phyloP scores from a whole-genome alignment of 1,140 invertebrate species.

The Calephelis virginiensis region DNA sequence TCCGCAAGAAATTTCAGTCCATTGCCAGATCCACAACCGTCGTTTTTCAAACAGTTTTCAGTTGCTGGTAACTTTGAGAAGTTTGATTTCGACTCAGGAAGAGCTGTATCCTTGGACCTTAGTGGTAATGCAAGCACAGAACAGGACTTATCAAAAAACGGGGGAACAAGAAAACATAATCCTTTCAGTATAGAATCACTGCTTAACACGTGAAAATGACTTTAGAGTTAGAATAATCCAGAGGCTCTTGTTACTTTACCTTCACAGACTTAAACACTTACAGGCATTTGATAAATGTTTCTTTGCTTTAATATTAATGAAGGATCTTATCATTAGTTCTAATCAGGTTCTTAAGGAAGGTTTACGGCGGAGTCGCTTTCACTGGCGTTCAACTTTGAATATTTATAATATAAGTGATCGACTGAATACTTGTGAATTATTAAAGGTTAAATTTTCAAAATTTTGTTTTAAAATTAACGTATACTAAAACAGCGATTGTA shows the following conservation, averaged over 20 bases:
- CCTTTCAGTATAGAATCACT: slow-evolving; percentile 92
- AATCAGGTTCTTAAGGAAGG: slow-evolving; percentile 22
- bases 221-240: slow-evolving; percentile 38
- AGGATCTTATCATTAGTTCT: slow-evolving; percentile 47
- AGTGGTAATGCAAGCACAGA: slow-evolving; percentile 62
- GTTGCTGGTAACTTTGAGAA: slow-evolving; percentile 62
- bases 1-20: slow-evolving; percentile 78
- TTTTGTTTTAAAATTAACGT: too few relatives aligned
- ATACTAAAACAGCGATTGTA: too few relatives aligned
- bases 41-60: slow-evolving; percentile 66
- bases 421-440: too few relatives aligned
- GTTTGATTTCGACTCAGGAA: slow-evolving; percentile 70
- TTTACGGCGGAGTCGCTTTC: neutral
- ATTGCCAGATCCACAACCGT: slow-evolving; percentile 77
- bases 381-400: too few relatives aligned
- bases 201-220: slow-evolving; percentile 83
- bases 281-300: slow-evolving; percentile 54
- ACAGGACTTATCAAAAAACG: slow-evolving; percentile 76
- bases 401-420: too few relatives aligned
- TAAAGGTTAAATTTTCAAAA: too few relatives aligned
- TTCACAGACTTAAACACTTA: slow-evolving; percentile 32
- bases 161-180: slow-evolving; percentile 79
- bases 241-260: slow-evolving; percentile 53
- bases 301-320: slow-evolving; percentile 46
- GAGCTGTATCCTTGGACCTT: slow-evolving; percentile 72